Base-by-base conservation (phyloP, 2,113 vertebrate genomes). In the Ciconia stormi region DNA sequence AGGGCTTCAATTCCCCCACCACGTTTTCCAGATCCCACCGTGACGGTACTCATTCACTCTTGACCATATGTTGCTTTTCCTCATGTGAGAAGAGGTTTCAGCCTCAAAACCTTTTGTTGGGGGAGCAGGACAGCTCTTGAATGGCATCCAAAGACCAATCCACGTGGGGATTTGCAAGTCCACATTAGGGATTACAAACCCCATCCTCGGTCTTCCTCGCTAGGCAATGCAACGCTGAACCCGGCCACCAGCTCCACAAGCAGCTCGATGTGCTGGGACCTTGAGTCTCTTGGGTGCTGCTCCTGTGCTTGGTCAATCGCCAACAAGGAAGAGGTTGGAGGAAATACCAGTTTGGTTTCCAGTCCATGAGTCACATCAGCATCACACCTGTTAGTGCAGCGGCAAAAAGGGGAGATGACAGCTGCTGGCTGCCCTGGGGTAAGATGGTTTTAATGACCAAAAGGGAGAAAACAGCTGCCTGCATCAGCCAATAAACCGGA, bases 381-480 rank as follows among this genome's bases (percentile, higher is more conserved):
- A 77, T 61, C 34, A 1, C 26, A 16, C 36, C 65, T 29, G 70
- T 5, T 18, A 29, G 18, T 40, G 87, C 42, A 30, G 87, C 5
- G 9, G 78, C 4, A 46, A 13, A 72, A 76, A 55, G 52, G 59
- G 90, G 40, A 61, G 32, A 40, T 25, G 87, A 18, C 87, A 94
- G 95, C 90, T 90, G 94, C 59, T 66, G 59, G 10, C 78, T 82
- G 88, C 94, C 88, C 88, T 12, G 73, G 29, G 46, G 9, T 25
- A 9, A 46, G 74, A 46, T 11, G 44, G 47, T 49, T 67, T 82
- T 4, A 3, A 5, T 30, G 85, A 22, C 50, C 4, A 18, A 71
- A 46, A 32, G 50, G 77, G 55, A 82, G 52, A n/a, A 53, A 88
- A 20, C 73, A 85, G 74, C 87, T 87, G 65, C 74, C 78, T 10